Conservation (phyloP, 1,140 invertebrate genomes). For the Piezodorus guildinii region DNA sequence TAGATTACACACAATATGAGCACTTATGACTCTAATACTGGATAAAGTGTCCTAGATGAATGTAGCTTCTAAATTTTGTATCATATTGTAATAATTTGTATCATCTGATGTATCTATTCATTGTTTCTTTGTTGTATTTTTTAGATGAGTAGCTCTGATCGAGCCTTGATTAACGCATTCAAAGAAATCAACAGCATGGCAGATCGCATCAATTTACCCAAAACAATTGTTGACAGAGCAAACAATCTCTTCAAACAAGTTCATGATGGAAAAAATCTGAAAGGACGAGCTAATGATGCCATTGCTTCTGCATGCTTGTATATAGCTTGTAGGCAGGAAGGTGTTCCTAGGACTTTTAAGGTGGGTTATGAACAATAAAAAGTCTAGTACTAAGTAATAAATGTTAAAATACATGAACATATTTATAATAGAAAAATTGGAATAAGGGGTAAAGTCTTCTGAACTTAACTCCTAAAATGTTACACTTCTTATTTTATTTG, state of each 20-base stretch:
- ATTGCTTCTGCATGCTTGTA: conserved; percentile 98
- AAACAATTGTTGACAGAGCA: conserved; percentile 88
- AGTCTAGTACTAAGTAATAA: too few relatives aligned
- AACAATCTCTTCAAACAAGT: conserved; percentile 97
- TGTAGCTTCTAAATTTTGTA: too few relatives aligned
- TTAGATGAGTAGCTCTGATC: conserved; percentile 79
- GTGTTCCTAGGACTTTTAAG: conserved; percentile 97
- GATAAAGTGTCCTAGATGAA: too few relatives aligned
- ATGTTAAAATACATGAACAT: too few relatives aligned
- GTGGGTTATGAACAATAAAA: conserved; percentile 31
- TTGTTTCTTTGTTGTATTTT: conserved; percentile 24
- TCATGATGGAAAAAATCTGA: conserved; percentile 92
- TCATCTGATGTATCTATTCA: too few relatives aligned
- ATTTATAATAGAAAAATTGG: too few relatives aligned
- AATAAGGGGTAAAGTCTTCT: too few relatives aligned
- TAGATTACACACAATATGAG: too few relatives aligned
- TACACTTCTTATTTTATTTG: too few relatives aligned
- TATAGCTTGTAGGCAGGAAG: conserved; percentile 96
- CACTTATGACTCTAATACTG: too few relatives aligned
- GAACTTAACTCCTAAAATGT: too few relatives aligned
- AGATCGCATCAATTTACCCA: conserved; percentile 91
- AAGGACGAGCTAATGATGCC: conserved; percentile 82
- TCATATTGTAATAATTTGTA: too few relatives aligned
- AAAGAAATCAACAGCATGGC: conserved; percentile 96
- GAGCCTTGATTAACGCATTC: conserved; percentile 89